Percentiles rank a stretch among this genome's conserved stretches.
Conservation (phyloP, 2,888 invertebrate species). For the Drosophila atroscutellata region DNA sequence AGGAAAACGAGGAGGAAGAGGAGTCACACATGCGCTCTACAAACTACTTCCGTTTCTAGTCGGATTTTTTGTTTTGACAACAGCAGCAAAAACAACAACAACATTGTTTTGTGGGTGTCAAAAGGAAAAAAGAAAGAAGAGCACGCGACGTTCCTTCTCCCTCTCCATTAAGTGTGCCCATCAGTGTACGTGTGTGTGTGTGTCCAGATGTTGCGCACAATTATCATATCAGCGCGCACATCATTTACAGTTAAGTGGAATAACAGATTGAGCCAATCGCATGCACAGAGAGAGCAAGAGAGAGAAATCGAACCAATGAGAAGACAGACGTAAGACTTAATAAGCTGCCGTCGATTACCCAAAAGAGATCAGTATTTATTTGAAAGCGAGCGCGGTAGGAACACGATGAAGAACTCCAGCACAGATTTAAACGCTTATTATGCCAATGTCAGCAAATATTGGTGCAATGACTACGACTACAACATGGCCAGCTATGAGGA, state of each 20-base stretch:
- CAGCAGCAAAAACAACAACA: conserved; percentile 50
- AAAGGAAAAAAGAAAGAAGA: conserved; percentile 14
- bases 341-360: conserved; percentile 32
- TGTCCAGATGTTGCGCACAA: conserved; percentile 74
- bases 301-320: conserved; percentile 25
- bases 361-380: conserved; percentile 54
- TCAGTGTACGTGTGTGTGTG: conserved; percentile 10
- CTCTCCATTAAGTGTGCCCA: conserved; percentile 12
- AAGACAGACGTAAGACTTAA: conserved; percentile 52
- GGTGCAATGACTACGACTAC: conserved; percentile 44
- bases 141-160: conserved; percentile 62
- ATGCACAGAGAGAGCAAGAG: conserved; percentile 10
- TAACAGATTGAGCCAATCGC: conserved; percentile 67
- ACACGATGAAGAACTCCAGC: conserved; percentile 52
- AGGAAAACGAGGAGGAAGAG: not conserved
- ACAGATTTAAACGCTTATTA: conserved; percentile 32
- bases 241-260: conserved; percentile 75
- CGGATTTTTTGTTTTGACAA: conserved; percentile 66
- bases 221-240: conserved; percentile 78
- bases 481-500: conserved; percentile 21
- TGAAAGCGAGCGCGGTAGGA: conserved; percentile 30
- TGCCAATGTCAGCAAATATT: conserved; percentile 35
- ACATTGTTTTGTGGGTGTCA: conserved; percentile 65
- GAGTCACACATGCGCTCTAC: conserved; percentile 39
- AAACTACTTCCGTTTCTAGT: conserved; percentile 63